A percentile compares a stretch with the other conserved stretches of the same genome.
Conservation (phyloP, 2,113 vertebrate genomes). For the Planiliza haematocheilus region DNA sequence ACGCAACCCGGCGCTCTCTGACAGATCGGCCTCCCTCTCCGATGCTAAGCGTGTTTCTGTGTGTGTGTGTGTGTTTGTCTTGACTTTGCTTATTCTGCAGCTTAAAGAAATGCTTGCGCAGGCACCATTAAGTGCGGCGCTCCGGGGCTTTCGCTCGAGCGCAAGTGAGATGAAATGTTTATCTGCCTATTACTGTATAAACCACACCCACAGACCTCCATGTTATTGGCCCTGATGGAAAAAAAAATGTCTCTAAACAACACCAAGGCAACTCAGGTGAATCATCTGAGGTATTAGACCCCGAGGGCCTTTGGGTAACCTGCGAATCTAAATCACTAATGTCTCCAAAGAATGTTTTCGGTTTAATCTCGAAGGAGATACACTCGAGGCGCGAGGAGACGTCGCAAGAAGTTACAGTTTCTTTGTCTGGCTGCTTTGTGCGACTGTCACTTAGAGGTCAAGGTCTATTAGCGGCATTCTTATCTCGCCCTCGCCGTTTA, state of each 20-base stretch:
- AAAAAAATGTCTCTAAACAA: slow-evolving; percentile 12
- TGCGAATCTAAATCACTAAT: slow-evolving; percentile 47
- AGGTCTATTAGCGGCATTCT: slow-evolving; percentile 69
- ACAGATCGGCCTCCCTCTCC: slow-evolving; percentile 33
- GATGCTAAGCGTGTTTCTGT: slow-evolving; percentile 40
- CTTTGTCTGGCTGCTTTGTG: slow-evolving; percentile 64
- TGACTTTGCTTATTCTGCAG: slow-evolving; percentile 62
- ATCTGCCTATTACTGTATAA: slow-evolving; percentile 46
- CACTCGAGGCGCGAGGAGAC: background rate
- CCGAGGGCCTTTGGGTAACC: background rate
- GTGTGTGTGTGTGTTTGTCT: slow-evolving; percentile 30
- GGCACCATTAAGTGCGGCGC: slow-evolving; percentile 42
- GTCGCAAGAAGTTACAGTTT: slow-evolving; percentile 42
- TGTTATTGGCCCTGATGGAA: slow-evolving; percentile 41
- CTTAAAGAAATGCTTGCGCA: slow-evolving; percentile 50
- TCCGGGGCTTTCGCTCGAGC: slow-evolving; percentile 33
- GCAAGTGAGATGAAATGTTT: slow-evolving; percentile 41
- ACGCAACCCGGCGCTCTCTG: slow-evolving; percentile 55
- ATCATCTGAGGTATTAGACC: slow-evolving; percentile 25
- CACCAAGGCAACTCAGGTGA: slow-evolving; percentile 28
- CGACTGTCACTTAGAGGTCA: slow-evolving; percentile 64
- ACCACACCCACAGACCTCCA: slow-evolving; percentile 42
- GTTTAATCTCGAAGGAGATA: slow-evolving; percentile 28
- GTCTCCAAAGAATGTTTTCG: slow-evolving; percentile 34
- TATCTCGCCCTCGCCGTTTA: slow-evolving; percentile 65